Percentiles rank a stretch among this genome's conserved stretches.
Evolutionary conservation across 2,113 vertebrate genomes (phyloP).

Genomic region (Myanophis thanlyinensis): DNA sequence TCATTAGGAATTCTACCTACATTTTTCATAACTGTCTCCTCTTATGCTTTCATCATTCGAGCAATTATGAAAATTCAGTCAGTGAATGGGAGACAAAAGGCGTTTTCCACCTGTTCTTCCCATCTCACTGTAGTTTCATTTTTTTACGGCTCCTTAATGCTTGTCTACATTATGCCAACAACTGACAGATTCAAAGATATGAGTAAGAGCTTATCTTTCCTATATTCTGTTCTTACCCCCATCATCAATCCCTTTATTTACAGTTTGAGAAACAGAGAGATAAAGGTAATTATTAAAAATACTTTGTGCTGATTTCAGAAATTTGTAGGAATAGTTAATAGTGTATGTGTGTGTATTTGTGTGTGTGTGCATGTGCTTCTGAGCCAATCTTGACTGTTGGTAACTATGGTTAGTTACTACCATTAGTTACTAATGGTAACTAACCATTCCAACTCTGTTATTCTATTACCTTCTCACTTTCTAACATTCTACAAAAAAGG

Average conservation of each 20-base stretch:
- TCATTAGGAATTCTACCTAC: neutral
- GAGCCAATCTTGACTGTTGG: neutral
- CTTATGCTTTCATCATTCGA: neutral
- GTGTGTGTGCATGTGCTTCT: no score
- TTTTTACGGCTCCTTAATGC: conserved; percentile 10
- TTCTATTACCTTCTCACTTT: no score
- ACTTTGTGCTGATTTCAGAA: neutral
- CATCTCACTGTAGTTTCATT: neutral
- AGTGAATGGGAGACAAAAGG: neutral
- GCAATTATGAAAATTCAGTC: neutral
- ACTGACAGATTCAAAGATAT: neutral
- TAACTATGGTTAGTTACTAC: no score
- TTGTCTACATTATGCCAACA: neutral
- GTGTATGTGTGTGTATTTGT: no score
- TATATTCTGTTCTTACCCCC: neutral
- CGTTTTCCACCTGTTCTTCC: conserved; percentile 13
- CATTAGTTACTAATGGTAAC: no score
- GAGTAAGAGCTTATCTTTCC: neutral
- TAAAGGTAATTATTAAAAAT: conserved; percentile 29
- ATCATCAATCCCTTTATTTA: neutral
- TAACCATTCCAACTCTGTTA: no score
- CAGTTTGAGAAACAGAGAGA: conserved; percentile 42
- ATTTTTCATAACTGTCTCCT: neutral
- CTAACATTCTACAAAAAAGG: neutral
- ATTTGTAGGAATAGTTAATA: neutral